These are phyloP conservation scores for Cirrhinus mrigala DNA, from an alignment of 2,797 vertebrate species.

Conservation along the genomic window DNA sequence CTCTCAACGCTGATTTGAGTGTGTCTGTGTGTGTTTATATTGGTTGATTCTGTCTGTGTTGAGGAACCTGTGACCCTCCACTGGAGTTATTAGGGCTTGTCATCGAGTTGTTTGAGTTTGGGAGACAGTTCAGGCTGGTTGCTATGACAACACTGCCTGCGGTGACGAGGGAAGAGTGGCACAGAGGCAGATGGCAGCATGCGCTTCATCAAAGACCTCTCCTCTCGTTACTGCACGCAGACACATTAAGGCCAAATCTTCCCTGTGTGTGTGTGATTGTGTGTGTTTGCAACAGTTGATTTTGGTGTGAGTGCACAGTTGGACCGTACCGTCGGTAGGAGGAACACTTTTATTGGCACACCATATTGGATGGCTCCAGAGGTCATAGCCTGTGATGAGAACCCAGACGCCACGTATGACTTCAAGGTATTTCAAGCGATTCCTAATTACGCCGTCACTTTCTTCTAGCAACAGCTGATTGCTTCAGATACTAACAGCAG, in stretches of 20 bases:
- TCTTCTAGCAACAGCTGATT: background rate
- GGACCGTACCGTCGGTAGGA: conserved; percentile 93
- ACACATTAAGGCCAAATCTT: conserved; percentile 60
- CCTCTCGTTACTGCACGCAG: conserved; percentile 57
- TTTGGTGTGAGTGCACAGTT: conserved; percentile 97
- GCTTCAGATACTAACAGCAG: background rate
- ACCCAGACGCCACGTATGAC: conserved; percentile 96
- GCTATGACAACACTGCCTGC: conserved; percentile 58
- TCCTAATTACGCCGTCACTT: conserved; percentile 49
- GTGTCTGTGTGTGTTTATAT: background rate
- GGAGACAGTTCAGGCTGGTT: conserved; percentile 50
- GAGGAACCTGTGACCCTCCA: conserved; percentile 5
- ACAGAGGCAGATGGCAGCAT: conserved; percentile 61
- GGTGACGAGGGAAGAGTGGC: conserved; percentile 49
- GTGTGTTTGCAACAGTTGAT: conserved; percentile 81
- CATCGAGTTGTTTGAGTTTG: conserved; percentile 39
- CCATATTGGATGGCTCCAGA: conserved; percentile 99
- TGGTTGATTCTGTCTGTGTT: background rate
- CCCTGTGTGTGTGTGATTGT: conserved; percentile 38
- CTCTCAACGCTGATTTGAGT: background rate
- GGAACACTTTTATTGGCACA: conserved; percentile 97
- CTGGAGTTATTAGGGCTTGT: conserved; percentile 35
- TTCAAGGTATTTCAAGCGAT: conserved; percentile 87
- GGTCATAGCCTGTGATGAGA: conserved; percentile 97
- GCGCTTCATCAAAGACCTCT: conserved; percentile 60